Evolutionary conservation across 2,113 vertebrate genomes (phyloP), one percentile per base, ranked within the genome.

Genomic region (Benitochromis conjunctus): DNA sequence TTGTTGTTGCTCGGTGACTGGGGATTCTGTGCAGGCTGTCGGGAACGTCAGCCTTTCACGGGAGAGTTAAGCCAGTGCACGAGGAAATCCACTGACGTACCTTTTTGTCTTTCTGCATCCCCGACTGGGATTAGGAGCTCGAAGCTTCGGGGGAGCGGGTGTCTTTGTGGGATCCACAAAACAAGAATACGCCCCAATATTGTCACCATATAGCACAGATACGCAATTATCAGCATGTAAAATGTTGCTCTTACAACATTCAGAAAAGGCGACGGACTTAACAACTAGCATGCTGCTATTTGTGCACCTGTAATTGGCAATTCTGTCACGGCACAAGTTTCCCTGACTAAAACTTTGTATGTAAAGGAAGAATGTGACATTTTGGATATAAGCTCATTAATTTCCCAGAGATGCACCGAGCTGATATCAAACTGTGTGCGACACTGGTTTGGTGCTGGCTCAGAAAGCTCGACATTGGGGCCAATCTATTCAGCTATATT

Each of bases 1-100:
- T 86, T 85, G 89, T 89, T 83, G 91, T 69, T 82, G 81, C 90
- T 86, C 79, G 51, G 85, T 87, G 93, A 88, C 87, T 58, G 48
- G 83, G 62, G 83, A 86, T 80, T 57, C 24, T 66, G 77, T 4
- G 19, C 18, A 56, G 86, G 86, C 81, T 80, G 80, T n/a, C 11
- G 57, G 55, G 60, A 86, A 85, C 31, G 64, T 64, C 58, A 26
- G 29, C 66, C 85, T 90, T 90, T 88, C 66, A 80, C 41, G 5
- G 81, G 19, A 77, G 87, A 66, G 85, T 21, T 83, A 87, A 91
- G 78, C 85, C 81, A 5, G 80, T 7, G 26, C 71, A 79, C 21
- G n/a, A 85, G 89, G 43, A 91, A 90, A 92, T 82, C 80, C 85
- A 81, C 24, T 16, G 62, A 88, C 56, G 29, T 69, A 87, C 80